phyloP scores from a whole-genome alignment of 2,797 vertebrate species.

The Typhlichthys eigenmanni region DNA sequence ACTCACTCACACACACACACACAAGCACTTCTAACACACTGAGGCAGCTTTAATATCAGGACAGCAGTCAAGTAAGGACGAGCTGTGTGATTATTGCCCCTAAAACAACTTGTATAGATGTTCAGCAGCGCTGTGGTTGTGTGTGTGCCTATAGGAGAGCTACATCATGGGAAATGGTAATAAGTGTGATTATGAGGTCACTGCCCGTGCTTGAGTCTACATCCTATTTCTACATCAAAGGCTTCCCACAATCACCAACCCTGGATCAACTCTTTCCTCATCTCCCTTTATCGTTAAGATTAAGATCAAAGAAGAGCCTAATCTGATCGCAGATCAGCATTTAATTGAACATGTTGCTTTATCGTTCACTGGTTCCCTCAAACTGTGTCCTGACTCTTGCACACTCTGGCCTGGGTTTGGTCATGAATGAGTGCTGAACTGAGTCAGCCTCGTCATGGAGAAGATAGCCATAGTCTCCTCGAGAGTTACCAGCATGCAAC shows the following conservation, averaged over 20 bases:
- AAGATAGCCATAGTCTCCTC: not conserved
- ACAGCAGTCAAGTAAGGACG: slow-evolving; percentile 24
- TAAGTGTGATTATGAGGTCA: slow-evolving; percentile 50
- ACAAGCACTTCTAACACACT: slow-evolving; percentile 59
- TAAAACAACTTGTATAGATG: slow-evolving; percentile 20
- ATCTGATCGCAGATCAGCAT: slow-evolving; percentile 58
- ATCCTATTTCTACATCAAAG: slow-evolving; percentile 59
- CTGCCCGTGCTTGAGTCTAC: slow-evolving; percentile 35
- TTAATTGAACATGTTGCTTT: slow-evolving; percentile 47
- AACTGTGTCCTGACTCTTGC: not conserved
- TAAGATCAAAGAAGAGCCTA: slow-evolving; percentile 60
- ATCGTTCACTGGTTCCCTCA: slow-evolving; percentile 18
- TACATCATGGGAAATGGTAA: slow-evolving; percentile 57
- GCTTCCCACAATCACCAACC: slow-evolving; percentile 51
- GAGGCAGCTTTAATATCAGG: slow-evolving; percentile 42
- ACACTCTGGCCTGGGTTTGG: not conserved
- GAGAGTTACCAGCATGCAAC: too few relatives aligned
- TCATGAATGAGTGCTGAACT: slow-evolving; percentile 1
- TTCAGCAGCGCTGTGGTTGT: not conserved
- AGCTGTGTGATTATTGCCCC: slow-evolving; percentile 21
- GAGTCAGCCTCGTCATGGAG: not conserved
- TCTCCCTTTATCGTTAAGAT: slow-evolving; percentile 59
- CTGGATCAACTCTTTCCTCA: slow-evolving; percentile 56
- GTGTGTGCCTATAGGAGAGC: slow-evolving; percentile 3
- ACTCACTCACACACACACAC: slow-evolving; percentile 74